Conservation (phyloP, 2,113 vertebrate genomes). For the Notarius lentiginosus region DNA sequence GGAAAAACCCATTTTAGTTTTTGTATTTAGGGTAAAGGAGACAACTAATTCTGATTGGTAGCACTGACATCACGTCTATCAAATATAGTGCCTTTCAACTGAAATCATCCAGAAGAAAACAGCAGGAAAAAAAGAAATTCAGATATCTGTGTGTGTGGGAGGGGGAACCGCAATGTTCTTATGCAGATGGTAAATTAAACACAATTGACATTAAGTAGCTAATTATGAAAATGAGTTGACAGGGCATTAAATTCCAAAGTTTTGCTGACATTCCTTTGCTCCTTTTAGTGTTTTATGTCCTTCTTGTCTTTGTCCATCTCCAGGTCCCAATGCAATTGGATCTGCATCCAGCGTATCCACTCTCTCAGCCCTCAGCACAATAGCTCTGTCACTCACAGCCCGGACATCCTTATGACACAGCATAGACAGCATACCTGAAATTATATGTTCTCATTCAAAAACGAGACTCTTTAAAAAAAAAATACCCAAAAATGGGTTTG, state of each 20-base stretch:
- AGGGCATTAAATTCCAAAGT: background rate
- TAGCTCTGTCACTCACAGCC: constrained; percentile 96
- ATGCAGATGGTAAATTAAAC: background rate
- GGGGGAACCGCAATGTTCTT: background rate
- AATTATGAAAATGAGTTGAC: background rate
- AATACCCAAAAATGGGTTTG: constrained; percentile 33
- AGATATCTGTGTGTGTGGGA: background rate
- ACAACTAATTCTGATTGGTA: background rate
- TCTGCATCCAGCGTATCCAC: constrained; percentile 92
- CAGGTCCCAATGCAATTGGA: constrained; percentile 88
- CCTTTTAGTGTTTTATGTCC: background rate
- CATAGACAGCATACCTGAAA: constrained; percentile 41
- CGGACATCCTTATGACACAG: constrained; percentile 96
- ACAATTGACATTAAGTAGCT: background rate
- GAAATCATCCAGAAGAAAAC: background rate
- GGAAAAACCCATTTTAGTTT: background rate
- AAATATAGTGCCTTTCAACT: background rate
- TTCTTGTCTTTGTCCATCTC: constrained; percentile 52
- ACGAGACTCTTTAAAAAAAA: constrained; percentile 43
- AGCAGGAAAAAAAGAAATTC: background rate
- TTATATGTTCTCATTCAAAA: constrained; percentile 32
- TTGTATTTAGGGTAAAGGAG: background rate
- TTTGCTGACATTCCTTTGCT: background rate
- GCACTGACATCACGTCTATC: background rate
- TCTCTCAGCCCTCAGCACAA: constrained; percentile 92